Conservation (phyloP, 2,797 vertebrate genomes). For the Neosalanx taihuensis region DNA sequence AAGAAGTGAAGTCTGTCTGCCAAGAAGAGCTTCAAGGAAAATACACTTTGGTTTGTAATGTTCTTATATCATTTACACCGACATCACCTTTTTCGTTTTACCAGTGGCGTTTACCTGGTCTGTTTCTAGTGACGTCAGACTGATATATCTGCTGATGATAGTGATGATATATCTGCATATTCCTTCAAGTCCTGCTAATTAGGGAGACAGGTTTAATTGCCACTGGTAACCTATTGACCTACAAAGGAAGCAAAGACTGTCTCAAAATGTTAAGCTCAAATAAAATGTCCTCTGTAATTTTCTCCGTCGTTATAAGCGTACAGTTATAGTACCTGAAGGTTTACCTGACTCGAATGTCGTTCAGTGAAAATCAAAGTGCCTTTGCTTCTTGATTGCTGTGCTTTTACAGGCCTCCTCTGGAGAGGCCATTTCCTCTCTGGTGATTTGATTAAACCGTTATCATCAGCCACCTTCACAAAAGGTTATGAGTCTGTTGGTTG, state of each 20-base stretch:
- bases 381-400: neutral
- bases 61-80: too few relatives aligned
- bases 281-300: neutral
- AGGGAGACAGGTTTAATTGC: slow-evolving; percentile 32
- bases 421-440: neutral
- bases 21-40: too few relatives aligned
- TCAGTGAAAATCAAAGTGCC: neutral
- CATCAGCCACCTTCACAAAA: neutral
- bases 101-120: too few relatives aligned
- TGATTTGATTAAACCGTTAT: neutral
- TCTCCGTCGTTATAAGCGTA: neutral
- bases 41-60: too few relatives aligned
- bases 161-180: slow-evolving; percentile 28
- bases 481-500: neutral
- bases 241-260: slow-evolving; percentile 1
- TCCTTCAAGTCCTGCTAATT: slow-evolving; percentile 43
- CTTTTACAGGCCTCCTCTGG: neutral
- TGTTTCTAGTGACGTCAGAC: too few relatives aligned
- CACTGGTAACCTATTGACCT: slow-evolving; percentile 15
- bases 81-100: too few relatives aligned
- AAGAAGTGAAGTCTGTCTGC: neutral
- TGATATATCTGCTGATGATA: neutral
- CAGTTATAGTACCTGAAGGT: neutral
- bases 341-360: neutral
- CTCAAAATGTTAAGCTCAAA: neutral